Percentiles rank a stretch among this genome's conserved stretches.
Conservation (phyloP, 2,113 vertebrate species). For the Micronycteris hirsuta region DNA sequence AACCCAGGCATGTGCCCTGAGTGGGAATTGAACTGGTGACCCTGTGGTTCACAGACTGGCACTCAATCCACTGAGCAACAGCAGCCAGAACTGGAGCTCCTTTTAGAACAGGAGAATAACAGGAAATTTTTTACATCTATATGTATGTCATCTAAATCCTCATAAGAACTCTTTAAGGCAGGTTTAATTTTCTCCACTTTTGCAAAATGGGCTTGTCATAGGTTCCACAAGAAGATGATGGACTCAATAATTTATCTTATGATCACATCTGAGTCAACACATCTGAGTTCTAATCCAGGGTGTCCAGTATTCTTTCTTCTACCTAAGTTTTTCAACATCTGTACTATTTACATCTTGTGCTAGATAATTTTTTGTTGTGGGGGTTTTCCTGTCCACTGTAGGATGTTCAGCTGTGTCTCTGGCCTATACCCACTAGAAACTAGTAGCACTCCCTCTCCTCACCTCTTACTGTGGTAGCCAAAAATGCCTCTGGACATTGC, state of each 20-base stretch:
- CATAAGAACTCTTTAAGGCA: background rate
- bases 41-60: no score
- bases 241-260: background rate
- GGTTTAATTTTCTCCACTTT: background rate
- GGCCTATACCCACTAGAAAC: background rate
- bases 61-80: no score
- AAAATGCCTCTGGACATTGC: background rate
- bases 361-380: background rate
- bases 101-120: background rate
- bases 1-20: no score
- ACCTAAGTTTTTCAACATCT: background rate
- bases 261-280: background rate
- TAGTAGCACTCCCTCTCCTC: fast-evolving
- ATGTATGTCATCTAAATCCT: background rate
- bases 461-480: background rate
- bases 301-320: background rate
- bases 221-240: background rate
- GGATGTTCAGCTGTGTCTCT: background rate
- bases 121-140: background rate
- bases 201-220: background rate
- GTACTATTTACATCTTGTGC: background rate
- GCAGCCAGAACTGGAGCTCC: background rate
- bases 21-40: no score
- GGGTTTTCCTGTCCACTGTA: background rate
- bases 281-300: background rate